Conservation (phyloP, 2,113 vertebrate species). For the Mormyrus lacerda region DNA sequence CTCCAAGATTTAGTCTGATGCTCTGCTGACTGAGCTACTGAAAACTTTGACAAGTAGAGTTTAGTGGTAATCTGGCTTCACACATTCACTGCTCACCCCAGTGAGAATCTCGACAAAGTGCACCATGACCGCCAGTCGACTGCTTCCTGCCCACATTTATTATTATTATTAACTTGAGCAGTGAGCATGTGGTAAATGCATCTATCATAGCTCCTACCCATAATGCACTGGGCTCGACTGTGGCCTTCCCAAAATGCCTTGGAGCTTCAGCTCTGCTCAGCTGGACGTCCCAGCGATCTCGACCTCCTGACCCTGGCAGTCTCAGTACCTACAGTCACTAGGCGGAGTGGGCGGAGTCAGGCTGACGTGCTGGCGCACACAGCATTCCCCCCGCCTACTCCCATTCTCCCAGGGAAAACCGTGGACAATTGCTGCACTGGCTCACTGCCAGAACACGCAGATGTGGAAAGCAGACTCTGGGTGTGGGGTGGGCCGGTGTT, state of each 20-base stretch:
- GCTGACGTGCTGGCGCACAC: constrained; percentile 32
- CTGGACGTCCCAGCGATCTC: constrained; percentile 19
- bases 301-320: constrained; percentile 13
- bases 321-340: not conserved
- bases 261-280: not conserved
- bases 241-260: not conserved
- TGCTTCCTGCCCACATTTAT: not conserved
- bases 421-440: not conserved
- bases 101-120: not conserved
- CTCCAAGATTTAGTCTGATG: not conserved
- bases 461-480: constrained; percentile 7
- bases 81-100: not conserved
- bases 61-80: not conserved
- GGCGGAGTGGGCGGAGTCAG: not conserved
- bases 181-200: not conserved
- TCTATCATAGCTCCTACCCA: not conserved
- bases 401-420: constrained; percentile 53
- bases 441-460: constrained; percentile 45
- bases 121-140: not conserved
- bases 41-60: not conserved
- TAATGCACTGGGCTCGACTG: not conserved
- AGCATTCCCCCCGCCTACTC: constrained; percentile 49
- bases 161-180: too few species aligned
- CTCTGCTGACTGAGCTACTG: not conserved
- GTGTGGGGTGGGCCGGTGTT: constrained; percentile 46